phyloP scores from a whole-genome alignment of 2,113 vertebrate species.

The Peromyscus maniculatus region DNA sequence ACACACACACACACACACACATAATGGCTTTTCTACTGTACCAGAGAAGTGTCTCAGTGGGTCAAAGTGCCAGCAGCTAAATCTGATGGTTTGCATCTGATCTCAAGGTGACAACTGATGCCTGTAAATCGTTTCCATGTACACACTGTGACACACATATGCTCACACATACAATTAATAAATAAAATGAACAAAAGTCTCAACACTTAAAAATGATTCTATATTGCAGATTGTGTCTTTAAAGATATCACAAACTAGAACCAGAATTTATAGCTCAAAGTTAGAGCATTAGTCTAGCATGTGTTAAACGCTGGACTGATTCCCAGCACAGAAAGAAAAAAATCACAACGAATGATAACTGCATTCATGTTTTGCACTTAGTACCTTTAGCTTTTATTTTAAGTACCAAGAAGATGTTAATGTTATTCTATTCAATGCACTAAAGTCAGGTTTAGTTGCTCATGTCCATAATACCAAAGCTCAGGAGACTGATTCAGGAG shows the following conservation, averaged over 20 bases:
- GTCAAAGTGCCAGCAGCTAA: neutral
- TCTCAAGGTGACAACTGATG: neutral
- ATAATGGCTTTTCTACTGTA: neutral
- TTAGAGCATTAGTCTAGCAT: neutral
- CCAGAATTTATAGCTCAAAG: neutral
- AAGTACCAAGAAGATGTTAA: conserved; percentile 58
- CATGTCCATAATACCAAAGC: neutral
- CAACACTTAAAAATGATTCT: neutral
- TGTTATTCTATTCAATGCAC: conserved; percentile 72
- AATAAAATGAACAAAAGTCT: neutral
- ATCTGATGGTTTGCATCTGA: neutral
- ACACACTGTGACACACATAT: neutral
- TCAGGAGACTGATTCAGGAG: neutral
- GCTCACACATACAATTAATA: neutral
- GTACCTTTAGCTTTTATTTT: neutral
- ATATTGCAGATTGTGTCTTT: neutral
- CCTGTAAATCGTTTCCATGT: neutral
- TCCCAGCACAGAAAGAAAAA: neutral
- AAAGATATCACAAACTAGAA: neutral
- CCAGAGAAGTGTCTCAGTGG: neutral
- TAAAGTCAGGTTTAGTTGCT: neutral
- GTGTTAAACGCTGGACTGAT: neutral
- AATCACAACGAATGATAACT: neutral
- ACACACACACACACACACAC: neutral
- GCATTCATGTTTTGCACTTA: conserved; percentile 13